Evolutionary conservation across 2,888 invertebrate genomes (phyloP).

Genomic region (Napeogenes inachia): DNA sequence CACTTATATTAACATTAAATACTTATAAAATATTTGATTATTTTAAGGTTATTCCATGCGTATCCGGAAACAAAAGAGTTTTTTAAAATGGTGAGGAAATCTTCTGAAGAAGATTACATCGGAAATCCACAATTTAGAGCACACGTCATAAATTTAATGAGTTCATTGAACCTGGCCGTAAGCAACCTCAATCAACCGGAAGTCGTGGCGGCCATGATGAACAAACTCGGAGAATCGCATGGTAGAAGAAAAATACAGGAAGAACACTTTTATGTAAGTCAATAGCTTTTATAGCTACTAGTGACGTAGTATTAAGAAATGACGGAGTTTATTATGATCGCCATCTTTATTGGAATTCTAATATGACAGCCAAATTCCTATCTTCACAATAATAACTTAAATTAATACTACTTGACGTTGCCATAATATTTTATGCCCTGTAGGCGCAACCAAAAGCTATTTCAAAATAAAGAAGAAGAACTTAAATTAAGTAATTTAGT

Average conservation of each 20-base stretch:
- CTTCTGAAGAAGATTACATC: conserved; percentile 54
- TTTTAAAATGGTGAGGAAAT: conserved; percentile 61
- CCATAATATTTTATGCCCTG: too few species aligned
- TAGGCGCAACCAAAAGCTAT: too few species aligned
- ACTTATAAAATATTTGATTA: conserved; percentile 1
- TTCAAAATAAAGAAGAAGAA: too few species aligned
- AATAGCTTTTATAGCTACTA: background rate
- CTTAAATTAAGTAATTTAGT: too few species aligned
- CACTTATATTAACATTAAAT: conserved; percentile 6
- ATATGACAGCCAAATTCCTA: too few species aligned
- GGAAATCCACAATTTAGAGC: conserved; percentile 68
- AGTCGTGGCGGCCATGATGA: conserved; percentile 65
- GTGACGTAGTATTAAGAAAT: too few species aligned
- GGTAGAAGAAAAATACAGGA: conserved; percentile 53
- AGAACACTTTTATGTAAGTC: conserved; percentile 58
- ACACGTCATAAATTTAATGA: conserved; percentile 69
- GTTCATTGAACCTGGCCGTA: conserved; percentile 59
- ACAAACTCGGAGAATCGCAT: conserved; percentile 66
- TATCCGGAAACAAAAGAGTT: conserved; percentile 62
- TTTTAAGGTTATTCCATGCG: conserved; percentile 54
- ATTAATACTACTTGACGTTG: too few species aligned
- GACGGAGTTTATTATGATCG: too few species aligned
- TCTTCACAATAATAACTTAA: too few species aligned
- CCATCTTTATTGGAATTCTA: too few species aligned
- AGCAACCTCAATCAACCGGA: conserved; percentile 63